These are phyloP conservation scores for Puffinus mauretanicus DNA, from an alignment of 2,113 vertebrate species.

Conservation along the genomic window DNA sequence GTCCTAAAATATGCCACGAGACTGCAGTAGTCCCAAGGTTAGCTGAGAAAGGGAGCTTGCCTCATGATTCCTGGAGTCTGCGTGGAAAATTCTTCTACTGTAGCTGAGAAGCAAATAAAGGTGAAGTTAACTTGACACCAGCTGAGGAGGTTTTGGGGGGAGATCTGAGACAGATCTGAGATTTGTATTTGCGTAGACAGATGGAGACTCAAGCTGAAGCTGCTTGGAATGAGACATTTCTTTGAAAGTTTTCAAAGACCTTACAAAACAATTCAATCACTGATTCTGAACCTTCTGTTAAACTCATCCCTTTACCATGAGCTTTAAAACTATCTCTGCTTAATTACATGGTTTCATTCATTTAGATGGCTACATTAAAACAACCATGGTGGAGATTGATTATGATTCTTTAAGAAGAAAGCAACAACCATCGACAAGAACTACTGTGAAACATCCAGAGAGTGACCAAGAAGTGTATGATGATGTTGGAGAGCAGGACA, in stretches of 20 bases:
- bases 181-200: not conserved
- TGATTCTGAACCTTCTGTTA: not conserved
- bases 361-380: slow-evolving; percentile 93
- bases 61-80: not conserved
- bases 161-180: not conserved
- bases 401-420: slow-evolving; percentile 82
- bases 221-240: not conserved
- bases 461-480: slow-evolving; percentile 87
- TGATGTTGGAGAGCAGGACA: slow-evolving; percentile 80
- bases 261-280: not conserved
- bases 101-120: not conserved
- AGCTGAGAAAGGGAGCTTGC: not conserved
- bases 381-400: slow-evolving; percentile 85
- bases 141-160: not conserved
- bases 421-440: slow-evolving; percentile 23
- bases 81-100: not conserved
- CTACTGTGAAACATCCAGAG: not conserved
- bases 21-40: not conserved
- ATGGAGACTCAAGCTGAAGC: not conserved
- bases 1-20: not conserved
- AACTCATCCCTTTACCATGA: not conserved
- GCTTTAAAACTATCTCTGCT: not conserved
- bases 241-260: not conserved
- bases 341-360: not conserved
- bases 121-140: not conserved